phyloP scores from a whole-genome alignment of 2,113 vertebrate species.

The Saccopteryx bilineata region DNA sequence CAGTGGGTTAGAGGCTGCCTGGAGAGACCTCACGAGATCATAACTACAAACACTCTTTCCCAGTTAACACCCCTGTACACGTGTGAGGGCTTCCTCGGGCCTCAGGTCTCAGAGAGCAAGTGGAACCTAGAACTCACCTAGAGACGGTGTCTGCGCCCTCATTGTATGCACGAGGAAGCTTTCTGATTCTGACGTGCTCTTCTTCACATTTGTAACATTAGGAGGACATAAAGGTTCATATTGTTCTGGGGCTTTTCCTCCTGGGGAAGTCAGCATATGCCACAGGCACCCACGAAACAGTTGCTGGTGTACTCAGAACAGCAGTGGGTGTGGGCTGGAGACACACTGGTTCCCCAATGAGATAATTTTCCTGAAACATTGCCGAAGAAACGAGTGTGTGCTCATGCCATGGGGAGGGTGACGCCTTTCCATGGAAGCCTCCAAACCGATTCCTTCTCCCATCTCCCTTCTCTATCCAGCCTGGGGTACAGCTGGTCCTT shows the following conservation, averaged over 20 bases:
- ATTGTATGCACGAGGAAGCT: fast-evolving
- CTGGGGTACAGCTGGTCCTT: background rate
- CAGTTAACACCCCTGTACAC: background rate
- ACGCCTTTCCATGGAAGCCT: background rate
- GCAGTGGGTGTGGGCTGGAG: background rate
- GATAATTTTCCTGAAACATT: slow-evolving; percentile 29
- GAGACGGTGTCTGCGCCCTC: fast-evolving
- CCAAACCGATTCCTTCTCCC: background rate
- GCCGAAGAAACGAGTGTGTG: background rate
- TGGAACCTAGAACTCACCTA: background rate
- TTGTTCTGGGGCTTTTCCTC: background rate
- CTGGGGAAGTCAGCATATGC: background rate
- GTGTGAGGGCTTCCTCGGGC: background rate
- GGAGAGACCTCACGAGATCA: background rate
- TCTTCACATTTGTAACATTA: background rate
- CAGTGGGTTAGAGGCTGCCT: background rate
- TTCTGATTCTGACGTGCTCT: background rate
- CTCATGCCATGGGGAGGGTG: background rate
- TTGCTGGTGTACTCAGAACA: fast-evolving
- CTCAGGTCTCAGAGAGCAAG: background rate
- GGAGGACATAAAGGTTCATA: background rate
- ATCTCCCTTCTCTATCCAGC: background rate
- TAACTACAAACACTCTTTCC: background rate
- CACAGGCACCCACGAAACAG: background rate
- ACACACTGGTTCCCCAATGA: slow-evolving; percentile 46